These are phyloP conservation scores for Dascyllus trimaculatus DNA, from an alignment of 2,113 vertebrate genomes.

Conservation along the genomic window DNA sequence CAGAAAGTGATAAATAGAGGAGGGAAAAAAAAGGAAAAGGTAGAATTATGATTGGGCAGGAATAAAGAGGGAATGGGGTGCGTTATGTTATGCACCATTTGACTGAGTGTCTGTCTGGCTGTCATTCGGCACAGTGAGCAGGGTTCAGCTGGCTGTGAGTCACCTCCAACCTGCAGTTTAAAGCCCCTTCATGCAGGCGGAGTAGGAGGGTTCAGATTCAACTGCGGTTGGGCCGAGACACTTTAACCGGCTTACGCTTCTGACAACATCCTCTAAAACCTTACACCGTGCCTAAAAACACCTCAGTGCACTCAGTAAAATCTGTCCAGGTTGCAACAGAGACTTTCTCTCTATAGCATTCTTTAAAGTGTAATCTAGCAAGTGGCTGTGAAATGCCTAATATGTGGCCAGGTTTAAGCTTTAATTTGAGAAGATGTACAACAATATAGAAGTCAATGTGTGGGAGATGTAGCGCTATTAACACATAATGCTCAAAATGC, in stretches of 20 bases:
- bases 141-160: conserved; percentile 58
- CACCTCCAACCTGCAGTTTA: conserved; percentile 53
- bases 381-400: not conserved
- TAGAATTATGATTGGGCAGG: conserved; percentile 8
- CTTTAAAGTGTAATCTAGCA: not conserved
- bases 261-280: conserved; percentile 38
- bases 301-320: not conserved
- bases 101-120: conserved; percentile 54
- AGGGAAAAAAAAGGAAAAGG: not conserved
- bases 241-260: conserved; percentile 54
- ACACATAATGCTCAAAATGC: no score
- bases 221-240: conserved; percentile 21
- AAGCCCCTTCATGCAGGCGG: conserved; percentile 41
- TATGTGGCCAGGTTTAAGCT: no score
- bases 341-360: not conserved
- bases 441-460: no score
- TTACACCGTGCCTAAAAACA: conserved; percentile 33
- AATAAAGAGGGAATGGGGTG: conserved; percentile 25
- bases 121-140: conserved; percentile 51
- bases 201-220: conserved; percentile 11
- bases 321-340: not conserved
- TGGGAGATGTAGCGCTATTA: no score
- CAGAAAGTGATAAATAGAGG: not conserved
- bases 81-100: conserved; percentile 57
- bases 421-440: no score